phyloP scores from a whole-genome alignment of 2,113 vertebrate species.

The Pterophyllum scalare region DNA sequence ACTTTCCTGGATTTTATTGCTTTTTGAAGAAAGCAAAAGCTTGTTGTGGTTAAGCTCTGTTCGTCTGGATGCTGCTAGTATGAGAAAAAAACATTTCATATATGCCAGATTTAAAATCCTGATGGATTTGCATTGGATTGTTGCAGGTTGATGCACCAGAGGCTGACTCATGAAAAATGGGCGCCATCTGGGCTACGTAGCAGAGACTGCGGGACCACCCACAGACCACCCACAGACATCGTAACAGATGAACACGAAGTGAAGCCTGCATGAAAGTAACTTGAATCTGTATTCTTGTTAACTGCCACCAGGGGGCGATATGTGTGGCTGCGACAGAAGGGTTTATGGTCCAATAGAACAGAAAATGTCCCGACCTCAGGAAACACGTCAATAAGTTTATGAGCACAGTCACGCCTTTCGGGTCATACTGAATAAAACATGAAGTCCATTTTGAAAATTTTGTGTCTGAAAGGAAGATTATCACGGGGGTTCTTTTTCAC shows the following conservation, averaged over 20 bases:
- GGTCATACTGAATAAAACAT: too few species aligned
- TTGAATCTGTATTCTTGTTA: background rate
- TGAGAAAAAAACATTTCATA: background rate
- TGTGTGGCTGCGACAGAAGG: too few species aligned
- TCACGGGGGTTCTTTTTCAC: too few species aligned
- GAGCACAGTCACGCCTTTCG: too few species aligned
- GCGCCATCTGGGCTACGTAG: background rate
- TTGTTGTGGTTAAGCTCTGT: background rate
- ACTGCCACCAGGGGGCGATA: background rate
- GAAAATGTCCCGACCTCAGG: too few species aligned
- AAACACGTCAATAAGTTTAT: too few species aligned
- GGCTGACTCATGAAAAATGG: background rate
- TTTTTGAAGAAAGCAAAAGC: background rate
- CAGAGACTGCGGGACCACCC: background rate
- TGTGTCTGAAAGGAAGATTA: too few species aligned
- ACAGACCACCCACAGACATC: background rate
- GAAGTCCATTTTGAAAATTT: too few species aligned
- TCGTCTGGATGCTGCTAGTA: background rate
- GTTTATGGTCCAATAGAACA: too few species aligned
- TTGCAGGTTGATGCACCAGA: background rate
- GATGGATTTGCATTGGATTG: slow-evolving; percentile 40
- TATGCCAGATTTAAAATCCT: slow-evolving; percentile 5
- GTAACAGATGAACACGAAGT: background rate
- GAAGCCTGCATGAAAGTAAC: background rate
- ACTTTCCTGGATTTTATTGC: background rate